Percentiles rank a stretch among this genome's conserved stretches.
Conservation (phyloP, 1,140 invertebrate species). For the Drosophila tsacasi region DNA sequence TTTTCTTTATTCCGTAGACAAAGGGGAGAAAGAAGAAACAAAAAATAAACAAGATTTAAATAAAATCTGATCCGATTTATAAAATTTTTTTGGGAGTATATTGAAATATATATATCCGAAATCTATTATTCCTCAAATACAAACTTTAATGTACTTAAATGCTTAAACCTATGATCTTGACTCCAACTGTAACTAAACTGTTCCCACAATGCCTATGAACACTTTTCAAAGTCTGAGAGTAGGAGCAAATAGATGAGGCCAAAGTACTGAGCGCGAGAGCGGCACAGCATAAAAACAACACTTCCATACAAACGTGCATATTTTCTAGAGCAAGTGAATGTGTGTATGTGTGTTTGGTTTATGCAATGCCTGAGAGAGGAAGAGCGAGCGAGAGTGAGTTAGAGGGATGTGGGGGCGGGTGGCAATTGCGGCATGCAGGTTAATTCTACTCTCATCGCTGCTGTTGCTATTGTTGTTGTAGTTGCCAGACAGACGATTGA, state of each 20-base stretch:
- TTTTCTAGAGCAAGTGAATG: slow-evolving; percentile 18
- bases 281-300: slow-evolving; percentile 68
- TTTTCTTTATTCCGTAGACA: not conserved
- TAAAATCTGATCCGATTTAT: too few species aligned
- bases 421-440: slow-evolving; percentile 65
- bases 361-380: slow-evolving; percentile 55
- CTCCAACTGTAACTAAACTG: slow-evolving; percentile 34
- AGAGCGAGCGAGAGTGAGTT: not conserved
- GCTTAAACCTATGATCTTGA: slow-evolving; percentile 27
- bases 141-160: not conserved
- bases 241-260: slow-evolving; percentile 22
- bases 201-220: slow-evolving; percentile 45
- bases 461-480: slow-evolving; percentile 36
- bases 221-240: slow-evolving; percentile 9
- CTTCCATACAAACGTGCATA: slow-evolving; percentile 10
- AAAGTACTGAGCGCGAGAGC: slow-evolving; percentile 24
- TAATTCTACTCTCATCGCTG: slow-evolving; percentile 58
- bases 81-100: too few species aligned
- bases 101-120: too few species aligned
- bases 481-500: slow-evolving; percentile 60
- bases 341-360: slow-evolving; percentile 49
- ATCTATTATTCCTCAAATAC: not conserved
- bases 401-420: slow-evolving; percentile 41
- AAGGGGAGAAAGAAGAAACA: too few species aligned
- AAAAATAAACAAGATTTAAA: too few species aligned